A percentile compares a stretch with the other conserved stretches of the same genome.
These are phyloP conservation scores for Exephanes ischioxanthus DNA, from an alignment of 2,888 invertebrate species.

Conservation along the genomic window DNA sequence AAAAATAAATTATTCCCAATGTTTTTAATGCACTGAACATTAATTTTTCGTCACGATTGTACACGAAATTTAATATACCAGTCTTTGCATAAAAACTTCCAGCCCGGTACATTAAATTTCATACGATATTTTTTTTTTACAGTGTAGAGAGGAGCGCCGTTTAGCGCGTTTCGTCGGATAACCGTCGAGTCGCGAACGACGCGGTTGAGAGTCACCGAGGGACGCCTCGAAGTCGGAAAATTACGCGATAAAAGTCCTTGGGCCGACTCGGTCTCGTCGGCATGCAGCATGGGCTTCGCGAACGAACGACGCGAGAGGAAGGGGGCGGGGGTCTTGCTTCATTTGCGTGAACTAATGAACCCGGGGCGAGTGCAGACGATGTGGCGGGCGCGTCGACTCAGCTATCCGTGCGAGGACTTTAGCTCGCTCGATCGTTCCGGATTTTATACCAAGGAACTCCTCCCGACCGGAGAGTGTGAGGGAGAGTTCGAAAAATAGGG, in stretches of 20 bases:
- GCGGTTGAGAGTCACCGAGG: slow-evolving; percentile 65
- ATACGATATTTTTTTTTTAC: too few relatives aligned
- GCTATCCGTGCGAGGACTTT: slow-evolving; percentile 60
- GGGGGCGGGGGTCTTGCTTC: slow-evolving; percentile 57
- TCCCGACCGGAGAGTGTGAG: slow-evolving; percentile 32
- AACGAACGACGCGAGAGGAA: slow-evolving; percentile 44
- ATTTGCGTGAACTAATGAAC: slow-evolving; percentile 74
- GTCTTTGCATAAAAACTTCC: too few relatives aligned
- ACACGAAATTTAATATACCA: too few relatives aligned
- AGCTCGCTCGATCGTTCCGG: slow-evolving; percentile 56
- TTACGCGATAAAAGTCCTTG: slow-evolving; percentile 77
- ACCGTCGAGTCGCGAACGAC: slow-evolving; percentile 31
- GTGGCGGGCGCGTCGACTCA: slow-evolving; percentile 52
- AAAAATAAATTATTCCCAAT: too few relatives aligned
- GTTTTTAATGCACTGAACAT: too few relatives aligned
- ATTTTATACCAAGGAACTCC: slow-evolving; percentile 59
- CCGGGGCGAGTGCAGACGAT: slow-evolving; percentile 50
- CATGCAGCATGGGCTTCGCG: slow-evolving; percentile 49
- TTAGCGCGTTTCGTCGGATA: background rate
- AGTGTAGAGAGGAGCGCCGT: background rate
- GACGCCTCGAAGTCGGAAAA: slow-evolving; percentile 72
- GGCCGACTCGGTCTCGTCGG: slow-evolving; percentile 69
- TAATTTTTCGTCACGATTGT: too few relatives aligned
- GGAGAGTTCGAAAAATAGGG: slow-evolving; percentile 22
- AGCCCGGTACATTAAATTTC: too few relatives aligned